Conservation (phyloP, 2,113 vertebrate species). For the Pygoscelis antarcticus region DNA sequence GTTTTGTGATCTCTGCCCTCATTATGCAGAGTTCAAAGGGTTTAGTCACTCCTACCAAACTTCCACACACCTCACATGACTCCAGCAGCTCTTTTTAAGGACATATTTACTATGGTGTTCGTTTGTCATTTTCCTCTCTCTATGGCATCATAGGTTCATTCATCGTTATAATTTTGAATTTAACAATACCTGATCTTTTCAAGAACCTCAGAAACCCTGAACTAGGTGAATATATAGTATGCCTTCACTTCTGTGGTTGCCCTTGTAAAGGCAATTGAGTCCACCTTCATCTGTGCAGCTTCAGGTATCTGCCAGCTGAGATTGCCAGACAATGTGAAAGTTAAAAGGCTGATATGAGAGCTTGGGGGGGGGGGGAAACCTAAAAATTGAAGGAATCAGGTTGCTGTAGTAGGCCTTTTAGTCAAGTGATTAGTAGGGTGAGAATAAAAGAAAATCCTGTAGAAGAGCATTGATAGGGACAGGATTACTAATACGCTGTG, state of each 20-base stretch:
- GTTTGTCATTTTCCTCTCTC: background rate
- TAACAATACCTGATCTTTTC: background rate
- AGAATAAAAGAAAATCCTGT: background rate
- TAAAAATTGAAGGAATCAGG: background rate
- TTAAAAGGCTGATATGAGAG: background rate
- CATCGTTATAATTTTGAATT: background rate
- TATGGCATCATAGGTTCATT: background rate
- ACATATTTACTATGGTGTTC: background rate
- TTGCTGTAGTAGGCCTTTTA: background rate
- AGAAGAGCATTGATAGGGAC: background rate
- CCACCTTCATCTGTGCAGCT: background rate
- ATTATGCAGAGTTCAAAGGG: background rate
- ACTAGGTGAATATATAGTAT: background rate
- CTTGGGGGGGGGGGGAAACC: rapidly evolving
- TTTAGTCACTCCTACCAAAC: background rate
- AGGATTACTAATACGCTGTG: background rate
- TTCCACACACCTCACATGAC: background rate
- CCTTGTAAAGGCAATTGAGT: background rate
- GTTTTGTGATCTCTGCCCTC: background rate
- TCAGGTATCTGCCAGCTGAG: background rate
- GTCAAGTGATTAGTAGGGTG: background rate
- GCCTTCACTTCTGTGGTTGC: background rate
- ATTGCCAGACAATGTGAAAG: background rate
- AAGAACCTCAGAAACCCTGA: background rate
- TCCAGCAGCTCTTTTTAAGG: background rate